Evolutionary conservation across 2,888 invertebrate species (phyloP), one percentile per base, ranked within the genome.

Genomic region (Nebria brevicollis): DNA sequence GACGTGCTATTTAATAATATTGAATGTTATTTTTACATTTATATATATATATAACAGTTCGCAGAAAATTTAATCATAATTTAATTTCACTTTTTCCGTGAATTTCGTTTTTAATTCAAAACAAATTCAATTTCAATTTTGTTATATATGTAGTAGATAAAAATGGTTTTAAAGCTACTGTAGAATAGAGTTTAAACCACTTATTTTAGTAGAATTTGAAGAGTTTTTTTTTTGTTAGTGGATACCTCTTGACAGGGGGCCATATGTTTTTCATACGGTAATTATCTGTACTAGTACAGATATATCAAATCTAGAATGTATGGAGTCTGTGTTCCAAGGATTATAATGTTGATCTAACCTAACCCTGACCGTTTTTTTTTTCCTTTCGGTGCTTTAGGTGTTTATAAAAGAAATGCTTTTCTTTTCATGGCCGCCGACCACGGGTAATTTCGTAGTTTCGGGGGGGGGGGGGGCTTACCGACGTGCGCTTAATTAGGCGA

Each of bases 201-300:
- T 54, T 54, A 54, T 54, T 54, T 54, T 54, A 54, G 54, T 54
- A 54, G 4, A 54, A 54, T 54, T 54, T 54, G 11, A 54, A 54
- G 54, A 11, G 54, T 54, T 8, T 54, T 54, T 34, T 34, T 54
- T 54, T 54, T 7, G 43, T 7, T 54, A 54, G 54, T 54, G 54
- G 54, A 70, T 70, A 70, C 70, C 70, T 70, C 70, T 70, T 70
- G 70, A 70, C 70, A 70, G 25, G 34, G 70, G 34, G 70, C 70
- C 70, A 70, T 34, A 70, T 70, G 70, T 70, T 70, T 54, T 54
- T 54, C 54, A 8, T 54, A 54, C 54, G 54, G 54, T 54, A 54
- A 54, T 54, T 54, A 54, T 54, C 54, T 54, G 54, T 8, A 54
- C 54, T 11, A 54, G 54, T 54, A 54, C 54, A 54, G 54, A 54